Evolutionary conservation across 2,113 vertebrate genomes (phyloP).

Genomic region (Nesogale talazaci): DNA sequence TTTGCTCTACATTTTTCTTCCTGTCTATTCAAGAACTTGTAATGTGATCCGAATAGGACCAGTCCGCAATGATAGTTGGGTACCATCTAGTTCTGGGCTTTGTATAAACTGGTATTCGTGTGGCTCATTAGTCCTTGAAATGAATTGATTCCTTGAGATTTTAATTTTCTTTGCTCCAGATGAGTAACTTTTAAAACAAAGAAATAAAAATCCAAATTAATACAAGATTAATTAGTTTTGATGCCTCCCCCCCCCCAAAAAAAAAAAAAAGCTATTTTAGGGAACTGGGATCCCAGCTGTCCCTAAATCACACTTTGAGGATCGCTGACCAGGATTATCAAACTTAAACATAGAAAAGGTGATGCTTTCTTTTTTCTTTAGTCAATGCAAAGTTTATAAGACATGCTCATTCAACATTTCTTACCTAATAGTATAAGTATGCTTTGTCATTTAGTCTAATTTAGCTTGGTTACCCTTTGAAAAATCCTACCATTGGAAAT

Average conservation of each 20-base stretch:
- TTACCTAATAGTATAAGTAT: constrained; percentile 50
- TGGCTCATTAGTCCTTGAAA: not conserved
- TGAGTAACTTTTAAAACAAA: not conserved
- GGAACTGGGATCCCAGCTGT: not conserved
- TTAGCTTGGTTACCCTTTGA: constrained; percentile 50
- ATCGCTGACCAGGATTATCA: too few species aligned
- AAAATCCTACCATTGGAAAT: constrained; percentile 62
- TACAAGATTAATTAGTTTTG: constrained; percentile 65
- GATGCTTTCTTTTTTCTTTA: constrained; percentile 30
- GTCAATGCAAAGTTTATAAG: constrained; percentile 52
- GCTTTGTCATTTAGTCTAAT: constrained; percentile 57
- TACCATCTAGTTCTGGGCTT: not conserved
- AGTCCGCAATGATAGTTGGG: not conserved
- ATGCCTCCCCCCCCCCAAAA: too few species aligned
- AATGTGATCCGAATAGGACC: not conserved
- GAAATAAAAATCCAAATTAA: not conserved
- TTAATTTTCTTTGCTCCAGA: not conserved
- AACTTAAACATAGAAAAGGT: too few species aligned
- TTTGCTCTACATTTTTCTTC: not conserved
- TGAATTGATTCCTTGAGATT: not conserved
- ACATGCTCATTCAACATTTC: constrained; percentile 49
- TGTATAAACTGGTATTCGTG: not conserved
- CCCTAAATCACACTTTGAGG: not conserved
- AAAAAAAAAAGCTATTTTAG: constrained; percentile 34
- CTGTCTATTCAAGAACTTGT: not conserved